Conservation (phyloP, 2,797 vertebrate species). For the Coccyzus lansbergi region DNA sequence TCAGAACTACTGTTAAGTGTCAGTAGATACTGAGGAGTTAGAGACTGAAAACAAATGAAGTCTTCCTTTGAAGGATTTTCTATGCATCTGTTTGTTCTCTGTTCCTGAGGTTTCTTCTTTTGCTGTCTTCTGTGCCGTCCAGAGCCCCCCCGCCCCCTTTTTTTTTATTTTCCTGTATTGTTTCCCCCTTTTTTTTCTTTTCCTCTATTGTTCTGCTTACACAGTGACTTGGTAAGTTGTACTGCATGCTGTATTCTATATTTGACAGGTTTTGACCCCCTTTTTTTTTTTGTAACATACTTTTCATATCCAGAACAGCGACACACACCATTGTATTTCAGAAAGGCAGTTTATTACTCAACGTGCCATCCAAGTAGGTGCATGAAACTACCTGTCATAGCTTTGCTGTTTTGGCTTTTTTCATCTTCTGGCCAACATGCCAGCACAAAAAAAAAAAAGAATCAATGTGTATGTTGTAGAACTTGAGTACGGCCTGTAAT, state of each 20-base stretch:
- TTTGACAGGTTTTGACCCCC: neutral
- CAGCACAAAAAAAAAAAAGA: neutral
- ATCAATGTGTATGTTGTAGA: neutral
- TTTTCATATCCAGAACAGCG: neutral
- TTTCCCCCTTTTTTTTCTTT: neutral
- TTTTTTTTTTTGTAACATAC: neutral
- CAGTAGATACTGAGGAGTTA: neutral
- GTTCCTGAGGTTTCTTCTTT: neutral
- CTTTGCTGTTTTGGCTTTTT: neutral
- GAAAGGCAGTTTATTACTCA: neutral
- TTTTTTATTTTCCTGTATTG: neutral
- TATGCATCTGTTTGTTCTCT: neutral
- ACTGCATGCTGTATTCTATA: neutral
- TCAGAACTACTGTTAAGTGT: neutral
- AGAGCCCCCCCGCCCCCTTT: fast-evolving
- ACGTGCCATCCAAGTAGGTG: neutral
- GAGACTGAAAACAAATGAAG: neutral
- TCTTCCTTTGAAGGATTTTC: neutral
- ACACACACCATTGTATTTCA: neutral
- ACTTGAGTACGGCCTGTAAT: neutral
- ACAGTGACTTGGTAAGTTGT: neutral
- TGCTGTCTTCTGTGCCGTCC: neutral
- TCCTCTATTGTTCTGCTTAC: neutral
- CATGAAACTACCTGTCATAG: neutral
- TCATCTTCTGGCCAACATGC: neutral